Evolutionary conservation across 2,888 invertebrate species (phyloP), one percentile per base, ranked within the genome.

Genomic region (Agrilus cyanescens): DNA sequence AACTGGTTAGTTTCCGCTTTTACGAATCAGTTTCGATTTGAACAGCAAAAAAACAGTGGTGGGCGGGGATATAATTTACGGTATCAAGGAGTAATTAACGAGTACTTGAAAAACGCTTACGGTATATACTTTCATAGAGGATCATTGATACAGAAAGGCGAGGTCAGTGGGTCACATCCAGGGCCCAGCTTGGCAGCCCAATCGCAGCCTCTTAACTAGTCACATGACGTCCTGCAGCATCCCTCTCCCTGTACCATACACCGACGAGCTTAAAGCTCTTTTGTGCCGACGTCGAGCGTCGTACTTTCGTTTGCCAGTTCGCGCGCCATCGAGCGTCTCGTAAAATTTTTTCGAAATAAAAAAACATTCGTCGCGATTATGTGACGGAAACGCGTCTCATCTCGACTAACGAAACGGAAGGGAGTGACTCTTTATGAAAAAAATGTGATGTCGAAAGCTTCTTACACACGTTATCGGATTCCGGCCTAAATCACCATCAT

Each of bases 121-220:
- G 20, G 15, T 14, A 2, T 13, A 13, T 18, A 37, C 12, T 37
- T 13, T 37, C 14, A 18, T 13, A 20, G 12, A 15, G 15, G 15
- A 18, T 37, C 20, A 37, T 37, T 37, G 62, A 59, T 56, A 64
- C 65, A 65, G 66, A 66, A 65, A 62, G 52, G 48, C 44, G 59
- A 60, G 66, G 65, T 67, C 60, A 67, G 61, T 67, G 60, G 67
- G 67, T 66, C 67, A 65, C 60, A 60, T 65, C 63, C 66, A 66
- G 63, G 66, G 66, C 54, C 45, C 53, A 58, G 60, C 60, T 57
- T 52, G 53, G 49, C 46, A 46, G 53, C 46, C 65, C 65, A 65
- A 65, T 65, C 47, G 55, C 46, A 49, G 50, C 54, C 53, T 55
- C 52, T 57, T 49, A 47, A 47, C 45, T 49, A 47, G 45, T 53